Base-by-base conservation (phyloP, 37 sponge, comb jelly and placozoan genomes). In the Geodia barretti region DNA sequence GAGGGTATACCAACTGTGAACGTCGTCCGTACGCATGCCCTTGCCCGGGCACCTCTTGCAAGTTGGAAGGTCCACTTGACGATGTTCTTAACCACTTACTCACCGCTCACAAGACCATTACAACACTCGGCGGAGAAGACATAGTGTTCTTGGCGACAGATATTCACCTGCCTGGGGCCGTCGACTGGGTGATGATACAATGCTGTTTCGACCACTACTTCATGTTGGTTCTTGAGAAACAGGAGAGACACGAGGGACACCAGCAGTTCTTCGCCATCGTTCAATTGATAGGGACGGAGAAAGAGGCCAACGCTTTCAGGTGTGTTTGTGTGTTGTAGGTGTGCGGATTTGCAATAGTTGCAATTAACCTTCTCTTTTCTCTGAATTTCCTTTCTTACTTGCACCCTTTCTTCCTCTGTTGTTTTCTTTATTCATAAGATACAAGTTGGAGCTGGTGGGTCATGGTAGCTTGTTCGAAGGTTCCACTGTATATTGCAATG, bases 161-260 rank as follows among this genome's bases (percentile, higher is more conserved):
- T 62, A 92, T 97, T 38, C 86, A 91, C 39, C 87, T 97, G 11
- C 92, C 91, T 0, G 98, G 98, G 0, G 93, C 98, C 0, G 95
- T 95, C 29, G 98, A 97, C 83, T 97, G 98, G 98, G 98, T 97
- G 60, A 97, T 97, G 98, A 90, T 97, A 93, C 98, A 97, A 77
- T 89, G 88, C 25, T 97, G 95, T 62, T 97, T 85, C 78, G 92
- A 87, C 40, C 85, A 89, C 62, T 83, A 97, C 64, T 97, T 97
- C 77, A 89, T 97, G 80, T 81, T 97, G 19, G 98, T 94, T 25
- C 68, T 97, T 73, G 98, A 97, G 86, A 97, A 94, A 61, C 98
- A 97, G 72, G 98, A 95, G 66, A 43, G 87, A 23, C 88, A 86
- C 43, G 94, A 92, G 36, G 87, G 87, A 0, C 91, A 97, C 73